These are phyloP conservation scores for Schizotus pectinicornis DNA, from an alignment of 2,888 invertebrate genomes.

Conservation along the genomic window DNA sequence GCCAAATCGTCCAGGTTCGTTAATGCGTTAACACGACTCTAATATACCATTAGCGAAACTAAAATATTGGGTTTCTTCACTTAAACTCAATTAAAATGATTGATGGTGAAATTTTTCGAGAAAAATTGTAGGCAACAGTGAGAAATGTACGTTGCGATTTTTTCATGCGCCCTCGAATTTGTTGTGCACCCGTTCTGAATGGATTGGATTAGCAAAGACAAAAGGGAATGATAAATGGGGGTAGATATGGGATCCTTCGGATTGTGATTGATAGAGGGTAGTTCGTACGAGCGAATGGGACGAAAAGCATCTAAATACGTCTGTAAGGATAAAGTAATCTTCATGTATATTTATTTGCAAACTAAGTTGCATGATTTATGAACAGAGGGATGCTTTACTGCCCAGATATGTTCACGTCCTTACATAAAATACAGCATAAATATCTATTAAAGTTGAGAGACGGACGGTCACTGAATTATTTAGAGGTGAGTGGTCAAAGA, in stretches of 20 bases:
- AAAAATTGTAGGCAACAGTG: neutral
- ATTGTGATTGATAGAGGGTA: conserved; percentile 19
- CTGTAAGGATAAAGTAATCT: conserved; percentile 17
- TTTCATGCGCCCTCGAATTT: conserved; percentile 1
- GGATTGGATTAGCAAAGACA: conserved; percentile 18
- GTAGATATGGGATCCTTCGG: conserved; percentile 1
- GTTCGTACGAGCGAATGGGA: conserved; percentile 4
- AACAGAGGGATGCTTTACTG: conserved; percentile 7
- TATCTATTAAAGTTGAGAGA: conserved; percentile 17
- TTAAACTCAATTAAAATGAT: too few relatives aligned
- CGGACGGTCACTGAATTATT: conserved; percentile 9
- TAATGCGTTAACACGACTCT: too few relatives aligned
- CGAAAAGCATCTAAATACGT: conserved; percentile 12
- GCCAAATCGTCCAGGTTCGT: too few relatives aligned
- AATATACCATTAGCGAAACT: too few relatives aligned
- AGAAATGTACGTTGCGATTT: conserved; percentile 1
- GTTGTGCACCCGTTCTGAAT: conserved; percentile 6
- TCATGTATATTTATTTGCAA: conserved; percentile 24
- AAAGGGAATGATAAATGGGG: conserved; percentile 11
- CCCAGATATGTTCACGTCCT: conserved; percentile 7
- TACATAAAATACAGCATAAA: conserved; percentile 22
- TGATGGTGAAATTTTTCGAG: too few relatives aligned
- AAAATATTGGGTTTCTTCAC: too few relatives aligned
- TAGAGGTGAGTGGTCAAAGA: neutral
- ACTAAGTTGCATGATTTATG: conserved; percentile 22